A percentile compares a stretch with the other conserved stretches of the same genome.
Evolutionary conservation across 37 sponge, comb jelly and placozoan genomes (phyloP).

Genomic region (Mnemiopsis leidyi): DNA sequence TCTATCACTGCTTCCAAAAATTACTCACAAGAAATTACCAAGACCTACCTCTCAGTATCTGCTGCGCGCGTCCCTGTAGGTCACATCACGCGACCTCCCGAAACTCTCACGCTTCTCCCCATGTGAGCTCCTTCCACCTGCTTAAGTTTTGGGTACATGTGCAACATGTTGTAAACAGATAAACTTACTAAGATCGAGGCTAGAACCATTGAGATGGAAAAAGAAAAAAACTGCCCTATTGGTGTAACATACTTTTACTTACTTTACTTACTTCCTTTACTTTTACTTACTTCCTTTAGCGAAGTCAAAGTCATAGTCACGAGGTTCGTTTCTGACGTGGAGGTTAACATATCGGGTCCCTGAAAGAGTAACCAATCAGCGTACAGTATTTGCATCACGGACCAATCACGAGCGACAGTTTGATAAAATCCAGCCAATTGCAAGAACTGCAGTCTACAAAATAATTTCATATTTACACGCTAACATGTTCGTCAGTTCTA

Average conservation of each 20-base stretch:
- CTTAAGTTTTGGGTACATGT: too few relatives aligned
- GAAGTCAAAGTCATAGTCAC: constrained; percentile 59
- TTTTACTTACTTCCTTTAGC: constrained; percentile 2
- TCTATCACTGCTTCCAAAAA: too few relatives aligned
- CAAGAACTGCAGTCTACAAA: neutral
- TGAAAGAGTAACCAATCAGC: neutral
- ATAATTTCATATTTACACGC: neutral
- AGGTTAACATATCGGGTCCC: constrained; percentile 53
- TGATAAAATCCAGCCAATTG: too few relatives aligned
- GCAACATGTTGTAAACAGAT: too few relatives aligned
- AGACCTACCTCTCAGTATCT: neutral
- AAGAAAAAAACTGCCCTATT: too few relatives aligned
- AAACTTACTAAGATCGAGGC: too few relatives aligned
- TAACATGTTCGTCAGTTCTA: neutral
- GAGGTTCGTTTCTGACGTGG: constrained; percentile 56
- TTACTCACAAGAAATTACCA: too few relatives aligned
- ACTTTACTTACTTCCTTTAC: too few relatives aligned
- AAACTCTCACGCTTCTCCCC: neutral
- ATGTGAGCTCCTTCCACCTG: too few relatives aligned
- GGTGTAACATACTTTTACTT: too few relatives aligned
- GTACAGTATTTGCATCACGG: neutral
- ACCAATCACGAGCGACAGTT: too few relatives aligned
- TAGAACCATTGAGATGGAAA: too few relatives aligned
- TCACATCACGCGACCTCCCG: neutral
- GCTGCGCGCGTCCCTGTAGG: neutral